Percentiles rank a stretch among this genome's conserved stretches.
Conservation (phyloP, 2,113 vertebrate species). For the Leptobrachium ailaonicum region DNA sequence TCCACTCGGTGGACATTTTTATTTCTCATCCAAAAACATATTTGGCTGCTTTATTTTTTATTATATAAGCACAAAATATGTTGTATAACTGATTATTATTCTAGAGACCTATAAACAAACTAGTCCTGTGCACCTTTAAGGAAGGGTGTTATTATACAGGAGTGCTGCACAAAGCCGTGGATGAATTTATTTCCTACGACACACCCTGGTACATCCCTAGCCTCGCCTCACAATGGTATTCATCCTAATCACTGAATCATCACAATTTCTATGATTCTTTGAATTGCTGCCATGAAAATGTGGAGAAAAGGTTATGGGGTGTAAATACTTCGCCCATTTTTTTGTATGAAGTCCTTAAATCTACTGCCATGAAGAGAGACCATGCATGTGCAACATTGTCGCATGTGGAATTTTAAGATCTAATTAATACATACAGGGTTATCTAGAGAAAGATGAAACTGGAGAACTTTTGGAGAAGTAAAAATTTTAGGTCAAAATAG, state of each 20-base stretch:
- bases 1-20: too few species aligned
- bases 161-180: constrained; percentile 16
- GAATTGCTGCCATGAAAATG: constrained; percentile 12
- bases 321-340: neutral
- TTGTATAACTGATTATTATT: too few species aligned
- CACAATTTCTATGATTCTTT: constrained; percentile 8
- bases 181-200: constrained; percentile 37
- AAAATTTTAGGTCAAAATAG: too few species aligned
- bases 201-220: constrained; percentile 23
- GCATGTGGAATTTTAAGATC: too few species aligned
- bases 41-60: too few species aligned
- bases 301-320: neutral
- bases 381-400: neutral
- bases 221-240: constrained; percentile 41
- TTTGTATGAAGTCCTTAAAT: neutral
- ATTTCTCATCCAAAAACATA: too few species aligned
- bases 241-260: constrained; percentile 33
- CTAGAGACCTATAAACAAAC: too few species aligned
- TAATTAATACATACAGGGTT: too few species aligned
- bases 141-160: constrained; percentile 10
- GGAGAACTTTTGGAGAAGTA: too few species aligned
- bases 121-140: neutral
- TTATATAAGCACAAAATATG: too few species aligned
- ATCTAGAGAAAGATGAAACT: too few species aligned
- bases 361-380: neutral